A percentile compares a stretch with the other conserved stretches of the same genome.
These are phyloP conservation scores for Gari tellinella DNA, from an alignment of 2,888 invertebrate genomes.

Conservation along the genomic window DNA sequence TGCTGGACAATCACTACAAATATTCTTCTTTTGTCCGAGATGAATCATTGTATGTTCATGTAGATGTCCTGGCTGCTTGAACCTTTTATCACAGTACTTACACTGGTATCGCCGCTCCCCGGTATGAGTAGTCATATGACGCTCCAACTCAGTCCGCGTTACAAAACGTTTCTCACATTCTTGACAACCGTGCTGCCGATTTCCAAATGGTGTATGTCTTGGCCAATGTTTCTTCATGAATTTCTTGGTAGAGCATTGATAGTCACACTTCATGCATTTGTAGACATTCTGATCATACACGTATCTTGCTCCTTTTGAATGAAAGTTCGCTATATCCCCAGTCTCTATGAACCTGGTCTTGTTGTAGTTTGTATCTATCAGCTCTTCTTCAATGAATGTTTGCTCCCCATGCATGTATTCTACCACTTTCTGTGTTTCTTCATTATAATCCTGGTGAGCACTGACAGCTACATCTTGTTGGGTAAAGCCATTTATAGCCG, in stretches of 20 bases:
- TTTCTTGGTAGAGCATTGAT: slow-evolving; percentile 10
- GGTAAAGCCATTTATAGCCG: slow-evolving; percentile 3
- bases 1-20: slow-evolving; percentile 25
- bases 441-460: background rate
- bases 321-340: background rate
- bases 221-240: slow-evolving; percentile 44
- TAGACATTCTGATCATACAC: background rate
- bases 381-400: slow-evolving; percentile 42
- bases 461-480: background rate
- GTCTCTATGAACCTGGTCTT: background rate
- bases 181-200: slow-evolving; percentile 21
- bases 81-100: slow-evolving; percentile 42
- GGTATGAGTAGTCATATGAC: slow-evolving; percentile 42
- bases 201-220: slow-evolving; percentile 34
- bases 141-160: slow-evolving; percentile 29
- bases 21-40: slow-evolving; percentile 24
- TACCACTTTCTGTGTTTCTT: slow-evolving; percentile 10
- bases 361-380: slow-evolving; percentile 6
- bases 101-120: slow-evolving; percentile 41
- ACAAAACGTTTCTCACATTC: slow-evolving; percentile 44
- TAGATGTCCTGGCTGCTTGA: slow-evolving; percentile 51
- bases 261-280: slow-evolving; percentile 18
- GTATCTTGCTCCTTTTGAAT: background rate
- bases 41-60: slow-evolving; percentile 33
- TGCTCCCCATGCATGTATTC: slow-evolving; percentile 38